phyloP scores from a whole-genome alignment of 2,888 invertebrate species.

The Caenorhabditis sulstoni region DNA sequence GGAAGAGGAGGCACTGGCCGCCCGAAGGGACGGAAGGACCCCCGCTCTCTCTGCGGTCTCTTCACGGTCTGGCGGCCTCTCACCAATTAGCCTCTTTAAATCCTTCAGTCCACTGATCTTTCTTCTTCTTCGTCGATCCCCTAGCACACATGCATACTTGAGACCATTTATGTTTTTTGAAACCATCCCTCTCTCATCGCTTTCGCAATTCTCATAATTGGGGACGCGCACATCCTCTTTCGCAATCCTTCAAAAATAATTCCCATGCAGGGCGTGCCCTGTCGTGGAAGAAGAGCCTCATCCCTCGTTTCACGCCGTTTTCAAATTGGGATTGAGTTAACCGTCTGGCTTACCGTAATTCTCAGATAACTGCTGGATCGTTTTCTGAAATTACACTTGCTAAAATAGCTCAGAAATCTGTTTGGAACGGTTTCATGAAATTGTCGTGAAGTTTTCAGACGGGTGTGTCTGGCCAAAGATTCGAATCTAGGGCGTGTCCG shows the following conservation, averaged over 20 bases:
- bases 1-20: conserved; percentile 23
- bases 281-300: not conserved
- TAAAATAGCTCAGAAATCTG: no score
- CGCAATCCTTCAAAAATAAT: conserved; percentile 9
- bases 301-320: no score
- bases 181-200: not conserved
- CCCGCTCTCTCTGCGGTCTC: conserved; percentile 48
- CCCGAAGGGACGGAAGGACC: conserved; percentile 20
- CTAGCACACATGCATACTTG: conserved; percentile 39
- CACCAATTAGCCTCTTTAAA: conserved; percentile 60
- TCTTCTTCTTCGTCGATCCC: conserved; percentile 17
- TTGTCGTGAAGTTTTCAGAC: no score
- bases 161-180: conserved; percentile 40
- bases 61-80: conserved; percentile 43
- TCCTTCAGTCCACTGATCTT: conserved; percentile 43
- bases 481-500: no score
- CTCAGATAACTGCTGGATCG: no score
- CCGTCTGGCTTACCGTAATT: no score
- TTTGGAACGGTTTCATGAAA: no score
- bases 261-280: conserved; percentile 1
- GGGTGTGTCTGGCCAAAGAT: no score
- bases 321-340: no score
- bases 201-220: conserved; percentile 28
- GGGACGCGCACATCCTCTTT: conserved; percentile 11
- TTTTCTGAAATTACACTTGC: no score